These are phyloP conservation scores for Silurus meridionalis DNA, from an alignment of 2,113 vertebrate genomes.

Conservation along the genomic window DNA sequence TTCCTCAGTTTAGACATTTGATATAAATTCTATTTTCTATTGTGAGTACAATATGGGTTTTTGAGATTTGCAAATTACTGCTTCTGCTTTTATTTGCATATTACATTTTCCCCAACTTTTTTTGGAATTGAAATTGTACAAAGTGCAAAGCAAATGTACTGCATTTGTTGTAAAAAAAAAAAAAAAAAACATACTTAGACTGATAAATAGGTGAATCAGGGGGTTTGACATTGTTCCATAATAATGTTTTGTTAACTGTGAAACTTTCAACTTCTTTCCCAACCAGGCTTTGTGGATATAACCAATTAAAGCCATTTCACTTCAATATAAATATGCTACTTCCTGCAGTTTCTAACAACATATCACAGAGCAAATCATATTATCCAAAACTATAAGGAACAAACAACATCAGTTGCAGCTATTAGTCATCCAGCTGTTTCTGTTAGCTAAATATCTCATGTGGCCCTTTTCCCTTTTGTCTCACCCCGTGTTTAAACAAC, in stretches of 20 bases:
- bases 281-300: background rate
- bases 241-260: background rate
- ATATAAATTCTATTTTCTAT: too few species aligned
- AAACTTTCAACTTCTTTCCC: background rate
- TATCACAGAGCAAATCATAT: background rate
- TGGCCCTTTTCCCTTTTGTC: background rate
- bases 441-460: background rate
- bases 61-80: too few species aligned
- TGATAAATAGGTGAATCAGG: background rate
- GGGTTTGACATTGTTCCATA: background rate
- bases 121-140: too few species aligned
- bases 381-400: background rate
- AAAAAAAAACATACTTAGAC: background rate
- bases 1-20: too few species aligned
- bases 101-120: too few species aligned
- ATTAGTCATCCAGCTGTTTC: background rate
- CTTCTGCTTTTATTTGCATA: too few species aligned
- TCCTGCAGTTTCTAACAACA: background rate
- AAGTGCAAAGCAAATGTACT: background rate
- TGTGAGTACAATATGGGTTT: too few species aligned
- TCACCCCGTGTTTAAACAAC: background rate
- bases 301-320: background rate
- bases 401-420: background rate
- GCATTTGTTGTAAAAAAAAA: background rate
- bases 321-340: background rate